A percentile compares a stretch with the other conserved stretches of the same genome.
These are phyloP conservation scores for Drosophila willistoni DNA, from an alignment of 1,140 invertebrate genomes.

Conservation along the genomic window DNA sequence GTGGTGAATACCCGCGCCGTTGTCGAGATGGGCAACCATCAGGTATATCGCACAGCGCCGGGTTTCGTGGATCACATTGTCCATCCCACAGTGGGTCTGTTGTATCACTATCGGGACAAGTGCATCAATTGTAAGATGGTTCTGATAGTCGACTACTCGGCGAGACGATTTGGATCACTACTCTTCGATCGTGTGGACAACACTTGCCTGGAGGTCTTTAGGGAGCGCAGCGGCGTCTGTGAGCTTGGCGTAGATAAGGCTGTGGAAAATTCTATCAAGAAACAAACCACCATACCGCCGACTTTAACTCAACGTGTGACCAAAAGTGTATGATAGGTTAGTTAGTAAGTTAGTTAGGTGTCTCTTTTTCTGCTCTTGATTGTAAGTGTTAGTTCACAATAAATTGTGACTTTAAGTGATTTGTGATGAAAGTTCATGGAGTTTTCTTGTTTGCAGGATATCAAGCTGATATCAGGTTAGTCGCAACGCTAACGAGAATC, in stretches of 20 bases:
- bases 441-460: slow-evolving; percentile 55
- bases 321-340: slow-evolving; percentile 69
- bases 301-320: slow-evolving; percentile 53
- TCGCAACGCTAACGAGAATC: slow-evolving; percentile 66
- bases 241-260: slow-evolving; percentile 56
- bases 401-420: slow-evolving; percentile 65
- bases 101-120: slow-evolving; percentile 80
- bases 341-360: slow-evolving; percentile 8
- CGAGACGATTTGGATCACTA: slow-evolving; percentile 79
- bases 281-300: slow-evolving; percentile 22
- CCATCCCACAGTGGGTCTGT: slow-evolving; percentile 66
- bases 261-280: not conserved
- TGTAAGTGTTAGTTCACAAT: slow-evolving; percentile 55
- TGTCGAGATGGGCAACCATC: slow-evolving; percentile 87
- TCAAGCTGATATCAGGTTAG: slow-evolving; percentile 39
- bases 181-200: slow-evolving; percentile 82
- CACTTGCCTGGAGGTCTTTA: slow-evolving; percentile 81
- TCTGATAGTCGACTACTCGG: slow-evolving; percentile 83
- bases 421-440: slow-evolving; percentile 44
- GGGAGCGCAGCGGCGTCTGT: slow-evolving; percentile 64
- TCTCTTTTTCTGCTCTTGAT: not conserved
- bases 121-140: slow-evolving; percentile 84
- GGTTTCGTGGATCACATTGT: slow-evolving; percentile 65
- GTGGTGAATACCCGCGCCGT: slow-evolving; percentile 85
- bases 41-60: slow-evolving; percentile 84